Evolutionary conservation across 2,888 invertebrate species (phyloP).

Genomic region (Chrysotoxum bicinctum): DNA sequence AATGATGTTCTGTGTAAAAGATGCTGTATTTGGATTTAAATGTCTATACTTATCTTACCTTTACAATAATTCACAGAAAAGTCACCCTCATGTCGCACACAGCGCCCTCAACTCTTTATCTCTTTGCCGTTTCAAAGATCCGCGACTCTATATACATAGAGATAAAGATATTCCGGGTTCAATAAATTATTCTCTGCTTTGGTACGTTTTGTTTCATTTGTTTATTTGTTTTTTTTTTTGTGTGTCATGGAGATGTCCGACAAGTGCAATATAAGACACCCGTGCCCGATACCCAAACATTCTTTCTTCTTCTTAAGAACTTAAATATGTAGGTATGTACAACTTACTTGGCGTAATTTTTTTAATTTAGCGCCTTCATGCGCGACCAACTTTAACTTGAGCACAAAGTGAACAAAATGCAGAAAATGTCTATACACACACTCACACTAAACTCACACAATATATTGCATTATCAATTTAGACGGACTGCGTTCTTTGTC

Average conservation of each 20-base stretch:
- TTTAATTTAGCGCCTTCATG: conserved; percentile 38
- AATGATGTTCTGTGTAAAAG: no score
- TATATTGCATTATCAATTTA: conserved; percentile 33
- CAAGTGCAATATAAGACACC: conserved; percentile 55
- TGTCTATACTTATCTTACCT: no score
- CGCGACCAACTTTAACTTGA: conserved; percentile 12
- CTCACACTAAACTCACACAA: no score
- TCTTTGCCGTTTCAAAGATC: background rate
- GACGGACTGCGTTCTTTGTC: conserved; percentile 6
- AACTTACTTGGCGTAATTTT: conserved; percentile 13
- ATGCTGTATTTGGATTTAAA: no score
- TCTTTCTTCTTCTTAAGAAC: background rate
- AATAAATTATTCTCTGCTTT: conserved; percentile 44
- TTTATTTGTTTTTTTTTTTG: conserved; percentile 20
- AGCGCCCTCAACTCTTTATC: background rate
- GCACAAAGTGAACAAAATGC: conserved; percentile 16
- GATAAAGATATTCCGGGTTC: conserved; percentile 46
- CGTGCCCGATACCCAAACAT: conserved; percentile 3
- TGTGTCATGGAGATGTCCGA: conserved; percentile 43
- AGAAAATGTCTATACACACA: background rate
- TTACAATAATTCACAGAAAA: background rate
- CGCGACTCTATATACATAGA: background rate
- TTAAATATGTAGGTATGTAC: no score
- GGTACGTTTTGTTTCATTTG: background rate
- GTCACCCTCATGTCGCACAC: background rate